phyloP scores from a whole-genome alignment of 2,113 vertebrate species.

The Strix uralensis region DNA sequence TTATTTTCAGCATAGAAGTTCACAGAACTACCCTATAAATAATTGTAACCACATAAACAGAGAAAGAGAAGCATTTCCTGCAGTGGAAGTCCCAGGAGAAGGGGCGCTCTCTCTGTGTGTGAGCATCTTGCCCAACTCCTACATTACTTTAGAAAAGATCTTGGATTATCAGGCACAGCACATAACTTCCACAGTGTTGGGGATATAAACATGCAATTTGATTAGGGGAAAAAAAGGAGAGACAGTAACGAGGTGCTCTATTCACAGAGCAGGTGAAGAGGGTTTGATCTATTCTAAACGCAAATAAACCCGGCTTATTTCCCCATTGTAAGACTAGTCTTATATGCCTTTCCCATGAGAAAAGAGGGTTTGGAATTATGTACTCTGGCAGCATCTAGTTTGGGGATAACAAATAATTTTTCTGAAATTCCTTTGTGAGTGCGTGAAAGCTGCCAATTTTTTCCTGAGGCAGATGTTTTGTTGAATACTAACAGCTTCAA shows the following conservation, averaged over 20 bases:
- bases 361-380: background rate
- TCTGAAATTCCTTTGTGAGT: slow-evolving; percentile 28
- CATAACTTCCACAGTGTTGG: background rate
- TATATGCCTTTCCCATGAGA: background rate
- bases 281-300: background rate
- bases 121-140: background rate
- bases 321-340: background rate
- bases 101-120: background rate
- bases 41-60: background rate
- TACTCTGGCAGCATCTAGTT: slow-evolving; percentile 8
- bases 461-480: slow-evolving; percentile 40
- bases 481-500: background rate
- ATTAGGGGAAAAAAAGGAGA: background rate
- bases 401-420: slow-evolving; percentile 39
- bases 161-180: background rate
- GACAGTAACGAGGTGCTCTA: background rate
- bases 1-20: background rate
- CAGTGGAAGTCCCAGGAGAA: background rate
- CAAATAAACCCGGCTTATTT: slow-evolving; percentile 31
- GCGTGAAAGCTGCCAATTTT: slow-evolving; percentile 33
- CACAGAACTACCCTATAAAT: background rate
- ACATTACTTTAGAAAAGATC: background rate
- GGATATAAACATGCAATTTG: background rate
- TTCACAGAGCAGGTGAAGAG: background rate
- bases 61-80: background rate